Evolutionary conservation across 2,797 vertebrate species (phyloP), one percentile per base, ranked within the genome.

Genomic region (Gadopsis marmoratus): DNA sequence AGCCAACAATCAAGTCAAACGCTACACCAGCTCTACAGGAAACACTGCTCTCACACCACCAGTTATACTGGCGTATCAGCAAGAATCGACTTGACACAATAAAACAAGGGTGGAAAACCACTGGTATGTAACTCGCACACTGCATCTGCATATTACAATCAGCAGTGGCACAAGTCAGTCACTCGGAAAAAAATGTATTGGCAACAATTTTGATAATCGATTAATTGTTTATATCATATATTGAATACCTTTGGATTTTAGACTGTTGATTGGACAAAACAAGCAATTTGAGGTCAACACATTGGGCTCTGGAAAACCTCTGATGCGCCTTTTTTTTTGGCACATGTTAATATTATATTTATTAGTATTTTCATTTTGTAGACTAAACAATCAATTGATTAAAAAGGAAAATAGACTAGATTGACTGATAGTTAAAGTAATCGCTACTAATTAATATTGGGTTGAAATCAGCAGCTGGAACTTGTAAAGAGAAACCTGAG

Each of bases 111-210:
- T 10, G 2, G 17, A n/a, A 29, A 4, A 16, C 6, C 17, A 29
- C 51, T 4, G 2, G n/a, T 16, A 41, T 41, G 39, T 5, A 39
- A 39, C 8, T 39, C 37, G 2, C 37, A 41, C 17, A 48, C 47
- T 21, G 47, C 33, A 59, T 37, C 9, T 1, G 10, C 19, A 58
- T 19, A 58, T 35, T 39, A 12, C 12, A 21, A 60, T 59, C 21
- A 37, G 17, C 3, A 56, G 16, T 19, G 41, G 13, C 41, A 16
- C 4, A 12, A 16, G 39, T 69, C 1, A 3, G 33, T 56, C 43
- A 11, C 23, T 45, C 2, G 9, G 8, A 14, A 13, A 21, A 62
- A 45, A 29, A 29, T 7, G 0, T 4, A 60, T 43, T 21, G 37
- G 16, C 16, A 37, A 17, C 26, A 19, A 59, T 26, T 61, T 35